Conservation (phyloP, 2,888 invertebrate genomes). For the Colostygia pectinataria region DNA sequence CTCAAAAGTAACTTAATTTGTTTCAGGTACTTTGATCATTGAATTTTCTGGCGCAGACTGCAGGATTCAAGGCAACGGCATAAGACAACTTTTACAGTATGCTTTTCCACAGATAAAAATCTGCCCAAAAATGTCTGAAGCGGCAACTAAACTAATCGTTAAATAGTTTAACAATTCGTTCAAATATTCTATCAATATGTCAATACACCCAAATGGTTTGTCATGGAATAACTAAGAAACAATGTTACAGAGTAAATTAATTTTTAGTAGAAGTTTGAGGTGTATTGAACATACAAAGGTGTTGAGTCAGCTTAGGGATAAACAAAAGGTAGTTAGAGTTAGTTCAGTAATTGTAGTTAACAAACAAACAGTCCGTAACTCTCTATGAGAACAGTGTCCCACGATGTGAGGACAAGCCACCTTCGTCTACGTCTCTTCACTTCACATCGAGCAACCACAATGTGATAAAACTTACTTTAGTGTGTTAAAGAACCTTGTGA, state of each 20-base stretch:
- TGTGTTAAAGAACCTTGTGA: no score
- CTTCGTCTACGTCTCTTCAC: no score
- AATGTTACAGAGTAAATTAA: neutral
- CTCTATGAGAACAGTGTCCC: conserved; percentile 10
- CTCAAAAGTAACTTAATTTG: no score
- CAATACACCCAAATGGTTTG: neutral
- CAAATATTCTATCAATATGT: no score
- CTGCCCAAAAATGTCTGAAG: no score
- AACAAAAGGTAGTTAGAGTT: conserved; percentile 25
- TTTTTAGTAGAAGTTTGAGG: neutral
- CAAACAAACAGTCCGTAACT: conserved; percentile 12
- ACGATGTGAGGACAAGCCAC: neutral
- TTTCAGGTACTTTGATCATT: conserved; percentile 14
- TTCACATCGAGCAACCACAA: no score
- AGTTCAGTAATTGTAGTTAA: conserved; percentile 12
- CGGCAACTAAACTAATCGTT: no score
- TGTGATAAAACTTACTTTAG: no score
- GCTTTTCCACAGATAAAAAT: no score
- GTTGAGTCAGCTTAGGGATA: conserved; percentile 4
- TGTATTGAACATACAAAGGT: neutral
- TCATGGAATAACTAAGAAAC: neutral
- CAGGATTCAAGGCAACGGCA: no score
- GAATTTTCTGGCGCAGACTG: conserved; percentile 1
- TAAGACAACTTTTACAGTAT: no score
- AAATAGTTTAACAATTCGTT: no score